phyloP scores from a whole-genome alignment of 2,113 vertebrate genomes.

The Anhinga rufa region DNA sequence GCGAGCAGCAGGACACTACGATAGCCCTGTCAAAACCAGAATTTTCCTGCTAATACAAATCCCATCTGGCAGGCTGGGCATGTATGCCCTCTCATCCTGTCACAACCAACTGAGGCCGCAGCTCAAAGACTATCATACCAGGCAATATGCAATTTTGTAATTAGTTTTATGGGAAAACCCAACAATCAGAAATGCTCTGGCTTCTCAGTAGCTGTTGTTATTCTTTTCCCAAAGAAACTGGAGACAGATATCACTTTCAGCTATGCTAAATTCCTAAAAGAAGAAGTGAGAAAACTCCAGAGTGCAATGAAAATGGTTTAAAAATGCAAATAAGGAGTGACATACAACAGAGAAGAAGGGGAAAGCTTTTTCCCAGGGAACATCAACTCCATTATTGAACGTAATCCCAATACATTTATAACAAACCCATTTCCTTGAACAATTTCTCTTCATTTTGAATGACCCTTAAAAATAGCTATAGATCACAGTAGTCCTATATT shows the following conservation, averaged over 20 bases:
- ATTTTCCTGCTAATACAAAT: constrained; percentile 48
- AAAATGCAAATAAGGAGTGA: constrained; percentile 55
- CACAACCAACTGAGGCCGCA: background rate
- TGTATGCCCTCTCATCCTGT: background rate
- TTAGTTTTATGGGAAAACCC: background rate
- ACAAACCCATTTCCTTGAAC: background rate
- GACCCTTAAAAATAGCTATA: background rate
- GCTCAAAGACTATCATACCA: background rate
- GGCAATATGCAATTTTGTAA: background rate
- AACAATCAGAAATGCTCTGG: constrained; percentile 8
- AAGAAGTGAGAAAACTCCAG: constrained; percentile 26
- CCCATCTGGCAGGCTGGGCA: background rate
- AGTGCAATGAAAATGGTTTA: constrained; percentile 51
- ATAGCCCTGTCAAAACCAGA: constrained; percentile 38
- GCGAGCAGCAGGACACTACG: background rate
- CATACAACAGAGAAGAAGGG: constrained; percentile 4
- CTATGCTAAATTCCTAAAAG: constrained; percentile 22
- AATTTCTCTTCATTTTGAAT: background rate
- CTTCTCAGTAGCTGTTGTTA: background rate
- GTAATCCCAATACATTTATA: background rate
- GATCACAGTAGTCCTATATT: background rate
- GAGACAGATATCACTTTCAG: constrained; percentile 38
- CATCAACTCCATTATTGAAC: background rate
- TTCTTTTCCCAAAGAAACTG: constrained; percentile 19
- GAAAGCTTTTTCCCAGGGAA: constrained; percentile 17